Percentiles rank a stretch among this genome's conserved stretches.
Conservation (phyloP, 1,140 invertebrate genomes). For the Eriocheir sinensis region DNA sequence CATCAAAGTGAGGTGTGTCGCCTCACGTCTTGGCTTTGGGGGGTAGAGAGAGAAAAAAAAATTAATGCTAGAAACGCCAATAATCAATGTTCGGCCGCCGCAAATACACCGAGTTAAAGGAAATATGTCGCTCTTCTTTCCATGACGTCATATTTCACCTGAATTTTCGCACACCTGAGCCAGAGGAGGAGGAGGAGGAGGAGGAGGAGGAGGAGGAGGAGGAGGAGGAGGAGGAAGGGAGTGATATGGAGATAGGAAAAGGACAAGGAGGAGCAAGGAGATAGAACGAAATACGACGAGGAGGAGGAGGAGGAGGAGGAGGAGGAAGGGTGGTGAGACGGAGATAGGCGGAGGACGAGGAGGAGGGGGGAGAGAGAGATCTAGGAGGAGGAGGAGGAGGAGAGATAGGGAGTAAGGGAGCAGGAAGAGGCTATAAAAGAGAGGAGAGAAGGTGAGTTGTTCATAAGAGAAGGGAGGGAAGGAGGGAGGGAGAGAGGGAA, state of each 20-base stretch:
- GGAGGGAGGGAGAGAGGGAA: neutral
- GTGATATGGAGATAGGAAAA: neutral
- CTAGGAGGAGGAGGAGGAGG: neutral
- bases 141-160: neutral
- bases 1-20: no score
- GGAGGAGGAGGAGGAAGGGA: neutral
- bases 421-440: no score
- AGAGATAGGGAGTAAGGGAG: neutral
- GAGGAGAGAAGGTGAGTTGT: neutral
- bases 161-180: neutral
- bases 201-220: neutral
- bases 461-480: no score
- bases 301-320: neutral
- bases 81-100: neutral
- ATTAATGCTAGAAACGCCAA: neutral
- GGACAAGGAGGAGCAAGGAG: neutral
- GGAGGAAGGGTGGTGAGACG: neutral
- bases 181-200: neutral
- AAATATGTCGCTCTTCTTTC: conserved; percentile 25
- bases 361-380: neutral
- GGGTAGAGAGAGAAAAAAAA: neutral
- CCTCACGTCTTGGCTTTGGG: no score
- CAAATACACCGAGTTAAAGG: conserved; percentile 24
- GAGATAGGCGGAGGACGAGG: neutral
- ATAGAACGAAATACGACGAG: no score